Evolutionary conservation across 2,113 vertebrate genomes (phyloP).

Genomic region (Amblyornis subalaris): DNA sequence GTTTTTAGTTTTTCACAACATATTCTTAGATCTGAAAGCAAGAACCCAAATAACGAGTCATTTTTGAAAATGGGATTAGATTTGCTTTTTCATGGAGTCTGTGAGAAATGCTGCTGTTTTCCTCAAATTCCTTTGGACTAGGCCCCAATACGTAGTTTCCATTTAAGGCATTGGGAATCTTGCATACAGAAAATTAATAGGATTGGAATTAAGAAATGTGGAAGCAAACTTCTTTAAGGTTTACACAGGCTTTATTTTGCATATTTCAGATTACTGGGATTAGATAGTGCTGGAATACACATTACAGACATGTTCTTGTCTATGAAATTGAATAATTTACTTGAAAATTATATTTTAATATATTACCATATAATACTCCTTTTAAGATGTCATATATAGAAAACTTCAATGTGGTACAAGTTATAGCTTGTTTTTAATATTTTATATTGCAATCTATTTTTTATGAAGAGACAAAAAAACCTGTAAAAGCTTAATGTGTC

Average conservation of each 20-base stretch:
- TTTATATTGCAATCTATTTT: conserved; percentile 54
- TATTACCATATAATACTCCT: conserved; percentile 18
- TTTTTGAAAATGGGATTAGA: neutral
- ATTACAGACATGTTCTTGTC: neutral
- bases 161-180: neutral
- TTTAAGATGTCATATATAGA: neutral
- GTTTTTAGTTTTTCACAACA: neutral
- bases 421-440: conserved; percentile 25
- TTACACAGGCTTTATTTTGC: conserved; percentile 16
- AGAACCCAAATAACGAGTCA: neutral
- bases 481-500: neutral
- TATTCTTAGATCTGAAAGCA: neutral
- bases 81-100: neutral
- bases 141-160: neutral
- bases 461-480: conserved; percentile 8
- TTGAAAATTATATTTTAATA: conserved; percentile 44
- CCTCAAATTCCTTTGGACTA: neutral
- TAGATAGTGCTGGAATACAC: conserved; percentile 9
- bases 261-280: conserved; percentile 17
- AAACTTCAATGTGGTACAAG: neutral
- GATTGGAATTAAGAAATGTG: neutral
- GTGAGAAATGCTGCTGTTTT: neutral
- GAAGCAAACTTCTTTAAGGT: neutral
- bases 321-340: conserved; percentile 35
- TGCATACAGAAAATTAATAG: neutral